Evolutionary conservation across 2,888 invertebrate species (phyloP).

Genomic region (Bugula neritina): DNA sequence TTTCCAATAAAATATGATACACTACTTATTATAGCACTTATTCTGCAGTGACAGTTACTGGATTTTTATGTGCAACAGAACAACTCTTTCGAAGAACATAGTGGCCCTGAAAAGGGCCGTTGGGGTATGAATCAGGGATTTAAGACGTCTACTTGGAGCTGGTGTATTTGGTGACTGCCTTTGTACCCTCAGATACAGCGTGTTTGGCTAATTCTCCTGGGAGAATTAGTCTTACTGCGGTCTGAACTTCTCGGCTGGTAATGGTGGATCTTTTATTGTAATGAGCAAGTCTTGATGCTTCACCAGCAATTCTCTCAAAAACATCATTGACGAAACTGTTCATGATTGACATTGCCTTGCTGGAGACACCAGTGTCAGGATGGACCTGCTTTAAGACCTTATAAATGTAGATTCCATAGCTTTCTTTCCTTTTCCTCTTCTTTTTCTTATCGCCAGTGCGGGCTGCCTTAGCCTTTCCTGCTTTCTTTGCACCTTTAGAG

Average conservation of each 20-base stretch:
- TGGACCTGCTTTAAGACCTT: slow-evolving; percentile 34
- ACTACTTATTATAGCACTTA: no score
- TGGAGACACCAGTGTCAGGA: slow-evolving; percentile 35
- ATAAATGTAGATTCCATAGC: slow-evolving; percentile 34
- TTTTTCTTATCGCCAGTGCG: slow-evolving; percentile 33
- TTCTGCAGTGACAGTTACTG: no score
- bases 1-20: no score
- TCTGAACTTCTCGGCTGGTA: slow-evolving; percentile 64
- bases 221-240: slow-evolving; percentile 62
- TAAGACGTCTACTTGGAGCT: slow-evolving; percentile 26
- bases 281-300: slow-evolving; percentile 33
- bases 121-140: not conserved
- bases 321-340: slow-evolving; percentile 35
- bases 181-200: slow-evolving; percentile 52
- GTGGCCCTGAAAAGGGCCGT: slow-evolving; percentile 28
- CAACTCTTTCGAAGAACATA: not conserved
- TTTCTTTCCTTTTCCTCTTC: slow-evolving; percentile 32
- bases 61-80: no score
- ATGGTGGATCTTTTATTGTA: slow-evolving; percentile 57
- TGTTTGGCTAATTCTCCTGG: slow-evolving; percentile 68
- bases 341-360: slow-evolving; percentile 34
- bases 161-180: slow-evolving; percentile 27
- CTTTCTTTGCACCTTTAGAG: slow-evolving; percentile 29
- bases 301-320: slow-evolving; percentile 34
- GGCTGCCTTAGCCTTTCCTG: slow-evolving; percentile 30